Evolutionary conservation across 2,113 vertebrate species (phyloP).

Genomic region (Pao palembangensis): DNA sequence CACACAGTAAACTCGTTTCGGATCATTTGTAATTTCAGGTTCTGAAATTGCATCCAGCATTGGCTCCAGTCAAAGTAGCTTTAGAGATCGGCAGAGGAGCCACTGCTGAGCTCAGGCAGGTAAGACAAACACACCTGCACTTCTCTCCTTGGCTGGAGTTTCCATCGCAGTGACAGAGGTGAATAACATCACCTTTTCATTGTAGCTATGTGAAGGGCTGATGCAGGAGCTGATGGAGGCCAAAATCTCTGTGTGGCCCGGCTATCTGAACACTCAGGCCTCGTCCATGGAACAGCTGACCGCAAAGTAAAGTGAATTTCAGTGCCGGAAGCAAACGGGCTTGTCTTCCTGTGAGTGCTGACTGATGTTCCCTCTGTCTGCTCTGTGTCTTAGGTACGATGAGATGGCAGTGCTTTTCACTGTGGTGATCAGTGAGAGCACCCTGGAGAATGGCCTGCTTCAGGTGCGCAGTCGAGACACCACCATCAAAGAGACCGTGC

Average conservation of each 20-base stretch:
- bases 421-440: constrained; percentile 80
- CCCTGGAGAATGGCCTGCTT: constrained; percentile 87
- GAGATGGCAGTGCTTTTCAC: constrained; percentile 95
- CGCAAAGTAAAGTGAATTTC: constrained; percentile 75
- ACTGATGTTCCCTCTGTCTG: background rate
- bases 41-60: constrained; percentile 88
- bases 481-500: constrained; percentile 90
- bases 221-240: constrained; percentile 82
- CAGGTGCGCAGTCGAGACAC: constrained; percentile 90
- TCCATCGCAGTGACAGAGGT: background rate
- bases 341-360: background rate
- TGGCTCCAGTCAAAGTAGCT: constrained; percentile 90
- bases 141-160: background rate
- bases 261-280: constrained; percentile 82
- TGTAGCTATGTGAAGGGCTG: constrained; percentile 88
- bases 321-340: background rate
- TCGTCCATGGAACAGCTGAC: constrained; percentile 83
- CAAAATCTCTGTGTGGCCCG: constrained; percentile 88
- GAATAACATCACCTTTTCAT: background rate
- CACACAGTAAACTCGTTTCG: background rate
- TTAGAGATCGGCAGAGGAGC: constrained; percentile 85
- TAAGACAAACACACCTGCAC: constrained; percentile 34
- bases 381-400: constrained; percentile 81
- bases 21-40: constrained; percentile 73
- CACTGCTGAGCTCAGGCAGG: constrained; percentile 85